Conservation (phyloP, 2,113 vertebrate genomes). For the Parus major region DNA sequence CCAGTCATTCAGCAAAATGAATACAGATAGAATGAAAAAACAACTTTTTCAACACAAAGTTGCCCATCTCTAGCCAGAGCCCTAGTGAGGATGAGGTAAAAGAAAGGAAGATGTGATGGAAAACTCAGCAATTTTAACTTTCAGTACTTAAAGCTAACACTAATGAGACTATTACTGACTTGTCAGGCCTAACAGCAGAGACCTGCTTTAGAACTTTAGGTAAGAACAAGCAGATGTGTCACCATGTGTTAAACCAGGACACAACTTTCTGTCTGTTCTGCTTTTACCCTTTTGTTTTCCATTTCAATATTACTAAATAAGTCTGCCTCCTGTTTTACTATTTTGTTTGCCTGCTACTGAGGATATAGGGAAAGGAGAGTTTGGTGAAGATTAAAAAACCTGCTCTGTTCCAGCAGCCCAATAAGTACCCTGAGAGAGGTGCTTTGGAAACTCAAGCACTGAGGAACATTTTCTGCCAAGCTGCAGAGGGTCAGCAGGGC, state of each 20-base stretch:
- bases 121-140: background rate
- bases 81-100: background rate
- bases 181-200: background rate
- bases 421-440: background rate
- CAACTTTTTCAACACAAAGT: background rate
- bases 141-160: background rate
- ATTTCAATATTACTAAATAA: background rate
- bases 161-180: background rate
- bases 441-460: background rate
- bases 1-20: background rate
- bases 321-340: background rate
- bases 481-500: constrained; percentile 6
- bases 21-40: background rate
- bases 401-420: background rate
- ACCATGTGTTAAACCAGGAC: background rate
- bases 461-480: background rate
- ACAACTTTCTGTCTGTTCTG: background rate
- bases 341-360: background rate
- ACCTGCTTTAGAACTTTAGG: background rate
- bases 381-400: background rate
- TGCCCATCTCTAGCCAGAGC: background rate
- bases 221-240: background rate
- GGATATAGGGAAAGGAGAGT: background rate
- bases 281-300: background rate
- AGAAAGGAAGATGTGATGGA: background rate